Conservation (phyloP, 2,888 invertebrate species). For the Carpatolechia fugitivella region DNA sequence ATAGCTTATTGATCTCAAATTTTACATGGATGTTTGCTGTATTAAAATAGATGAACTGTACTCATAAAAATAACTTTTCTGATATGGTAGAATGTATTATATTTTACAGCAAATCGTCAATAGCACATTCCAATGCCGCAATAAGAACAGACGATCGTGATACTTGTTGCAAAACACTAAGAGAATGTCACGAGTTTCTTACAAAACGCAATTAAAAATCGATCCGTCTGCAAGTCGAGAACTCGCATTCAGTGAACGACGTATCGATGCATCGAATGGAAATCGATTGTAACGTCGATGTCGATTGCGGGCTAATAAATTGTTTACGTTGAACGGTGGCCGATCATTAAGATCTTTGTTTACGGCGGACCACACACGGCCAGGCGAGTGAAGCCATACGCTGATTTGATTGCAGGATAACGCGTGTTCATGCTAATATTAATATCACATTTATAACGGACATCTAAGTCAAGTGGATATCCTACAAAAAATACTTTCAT, state of each 20-base stretch:
- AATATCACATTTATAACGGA: slow-evolving; percentile 59
- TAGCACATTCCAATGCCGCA: neutral
- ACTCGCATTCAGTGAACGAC: slow-evolving; percentile 45
- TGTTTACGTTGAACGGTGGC: slow-evolving; percentile 62
- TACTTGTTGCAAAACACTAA: slow-evolving; percentile 7
- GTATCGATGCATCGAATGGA: slow-evolving; percentile 56
- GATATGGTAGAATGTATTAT: too few relatives aligned
- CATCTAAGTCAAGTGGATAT: slow-evolving; percentile 26
- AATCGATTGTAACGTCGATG: slow-evolving; percentile 64
- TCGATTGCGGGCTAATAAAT: slow-evolving; percentile 70
- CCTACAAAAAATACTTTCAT: neutral
- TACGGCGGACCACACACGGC: slow-evolving; percentile 71
- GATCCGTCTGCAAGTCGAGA: slow-evolving; percentile 48
- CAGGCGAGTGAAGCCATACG: slow-evolving; percentile 60
- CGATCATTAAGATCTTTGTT: slow-evolving; percentile 73
- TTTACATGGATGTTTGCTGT: slow-evolving; percentile 21
- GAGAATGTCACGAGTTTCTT: slow-evolving; percentile 22
- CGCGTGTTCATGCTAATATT: slow-evolving; percentile 60
- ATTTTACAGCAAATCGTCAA: neutral
- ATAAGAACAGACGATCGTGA: slow-evolving; percentile 11
- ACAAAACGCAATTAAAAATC: slow-evolving; percentile 46
- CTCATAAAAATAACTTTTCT: neutral
- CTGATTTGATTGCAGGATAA: slow-evolving; percentile 73
- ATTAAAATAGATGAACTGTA: neutral
- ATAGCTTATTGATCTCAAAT: slow-evolving; percentile 64